Evolutionary conservation across 2,797 vertebrate species (phyloP).

Genomic region (Hippocampus kuda): DNA sequence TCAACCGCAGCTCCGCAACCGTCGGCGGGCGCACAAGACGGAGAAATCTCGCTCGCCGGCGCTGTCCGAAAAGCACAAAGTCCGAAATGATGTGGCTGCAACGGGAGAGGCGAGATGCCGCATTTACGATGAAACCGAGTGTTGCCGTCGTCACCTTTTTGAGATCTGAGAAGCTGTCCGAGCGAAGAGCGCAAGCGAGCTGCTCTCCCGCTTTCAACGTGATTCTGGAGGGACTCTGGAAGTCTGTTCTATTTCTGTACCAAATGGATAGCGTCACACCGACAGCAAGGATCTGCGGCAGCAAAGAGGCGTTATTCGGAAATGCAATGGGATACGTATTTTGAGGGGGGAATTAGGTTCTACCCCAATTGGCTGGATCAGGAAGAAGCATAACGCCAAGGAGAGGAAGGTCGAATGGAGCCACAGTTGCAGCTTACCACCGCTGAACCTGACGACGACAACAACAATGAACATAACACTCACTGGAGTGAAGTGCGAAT

Average conservation of each 20-base stretch:
- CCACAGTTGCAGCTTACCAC: constrained; percentile 62
- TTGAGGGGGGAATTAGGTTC: constrained; percentile 1
- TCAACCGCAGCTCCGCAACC: constrained; percentile 50
- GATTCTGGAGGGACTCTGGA: constrained; percentile 30
- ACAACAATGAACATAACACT: neutral
- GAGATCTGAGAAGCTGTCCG: constrained; percentile 22
- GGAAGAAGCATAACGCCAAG: constrained; percentile 63
- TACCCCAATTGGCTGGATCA: constrained; percentile 71
- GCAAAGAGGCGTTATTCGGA: neutral
- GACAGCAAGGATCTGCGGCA: constrained; percentile 62
- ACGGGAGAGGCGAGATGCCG: neutral
- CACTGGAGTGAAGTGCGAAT: neutral
- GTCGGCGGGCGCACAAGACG: constrained; percentile 58
- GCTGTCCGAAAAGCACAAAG: constrained; percentile 60
- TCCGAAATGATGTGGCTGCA: constrained; percentile 16
- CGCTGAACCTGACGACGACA: constrained; percentile 60
- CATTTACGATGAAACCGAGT: neutral
- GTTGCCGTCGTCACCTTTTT: constrained; percentile 55
- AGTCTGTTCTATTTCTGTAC: constrained; percentile 37
- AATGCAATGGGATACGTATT: neutral
- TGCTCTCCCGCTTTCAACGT: neutral
- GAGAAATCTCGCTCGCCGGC: constrained; percentile 62
- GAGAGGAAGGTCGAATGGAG: constrained; percentile 66
- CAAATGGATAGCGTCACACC: constrained; percentile 60
- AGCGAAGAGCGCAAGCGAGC: neutral